Conservation (phyloP, 2,888 invertebrate genomes). For the Eilema depressum region DNA sequence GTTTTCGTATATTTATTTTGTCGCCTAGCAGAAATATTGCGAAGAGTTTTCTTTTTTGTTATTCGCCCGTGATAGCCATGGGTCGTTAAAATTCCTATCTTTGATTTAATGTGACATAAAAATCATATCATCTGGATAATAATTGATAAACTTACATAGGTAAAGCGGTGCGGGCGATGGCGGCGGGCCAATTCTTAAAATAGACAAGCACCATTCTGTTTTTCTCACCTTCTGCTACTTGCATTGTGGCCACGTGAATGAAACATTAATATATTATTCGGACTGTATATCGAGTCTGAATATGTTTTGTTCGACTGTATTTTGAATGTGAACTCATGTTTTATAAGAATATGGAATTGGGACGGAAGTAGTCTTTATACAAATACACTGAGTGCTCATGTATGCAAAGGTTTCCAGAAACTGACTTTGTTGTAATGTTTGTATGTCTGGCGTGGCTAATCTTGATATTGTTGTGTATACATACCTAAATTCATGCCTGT, state of each 20-base stretch:
- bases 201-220: constrained; percentile 70
- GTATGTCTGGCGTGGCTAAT: background rate
- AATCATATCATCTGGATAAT: constrained; percentile 65
- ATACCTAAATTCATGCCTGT: background rate
- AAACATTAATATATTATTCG: constrained; percentile 49
- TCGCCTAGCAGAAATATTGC: constrained; percentile 6
- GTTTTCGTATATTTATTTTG: constrained; percentile 1
- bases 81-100: constrained; percentile 54
- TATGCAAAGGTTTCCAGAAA: background rate
- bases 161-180: constrained; percentile 70
- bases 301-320: background rate
- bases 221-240: constrained; percentile 75
- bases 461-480: background rate
- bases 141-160: constrained; percentile 76
- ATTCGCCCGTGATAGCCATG: constrained; percentile 4
- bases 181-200: constrained; percentile 76
- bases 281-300: constrained; percentile 10
- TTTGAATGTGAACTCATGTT: background rate
- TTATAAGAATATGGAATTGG: background rate
- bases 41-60: constrained; percentile 10
- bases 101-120: constrained; percentile 60
- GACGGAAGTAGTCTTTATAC: background rate
- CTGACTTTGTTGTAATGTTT: background rate
- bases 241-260: constrained; percentile 76
- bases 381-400: background rate